Conservation (phyloP, 2,797 vertebrate genomes). For the Karalla daura region DNA sequence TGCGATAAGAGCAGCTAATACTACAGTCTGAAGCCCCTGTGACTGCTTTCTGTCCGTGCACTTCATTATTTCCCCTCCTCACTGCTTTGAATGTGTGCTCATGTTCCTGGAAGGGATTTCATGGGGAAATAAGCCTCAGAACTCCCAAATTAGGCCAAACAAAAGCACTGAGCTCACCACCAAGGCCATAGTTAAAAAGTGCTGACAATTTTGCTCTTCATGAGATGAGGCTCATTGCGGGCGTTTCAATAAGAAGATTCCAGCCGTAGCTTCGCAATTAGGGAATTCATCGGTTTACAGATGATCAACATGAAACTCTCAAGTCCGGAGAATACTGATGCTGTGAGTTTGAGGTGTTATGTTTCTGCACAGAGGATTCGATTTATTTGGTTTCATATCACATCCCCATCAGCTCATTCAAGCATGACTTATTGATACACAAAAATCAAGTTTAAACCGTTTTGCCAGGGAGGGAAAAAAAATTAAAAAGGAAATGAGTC, state of each 20-base stretch:
- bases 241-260: constrained; percentile 30
- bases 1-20: constrained; percentile 47
- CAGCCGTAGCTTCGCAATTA: constrained; percentile 43
- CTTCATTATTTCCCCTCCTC: constrained; percentile 63
- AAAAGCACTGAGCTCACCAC: constrained; percentile 48
- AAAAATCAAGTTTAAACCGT: constrained; percentile 38
- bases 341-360: not conserved
- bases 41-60: constrained; percentile 36
- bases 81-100: constrained; percentile 47
- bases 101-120: constrained; percentile 66
- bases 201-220: constrained; percentile 48
- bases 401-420: constrained; percentile 20
- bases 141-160: constrained; percentile 66
- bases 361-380: constrained; percentile 3
- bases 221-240: constrained; percentile 44
- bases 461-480: constrained; percentile 10
- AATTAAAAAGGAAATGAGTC: constrained; percentile 49
- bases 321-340: constrained; percentile 13
- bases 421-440: too few relatives aligned
- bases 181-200: constrained; percentile 34
- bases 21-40: constrained; percentile 19
- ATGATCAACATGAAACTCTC: constrained; percentile 14
- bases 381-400: constrained; percentile 39
- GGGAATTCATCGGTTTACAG: constrained; percentile 27
- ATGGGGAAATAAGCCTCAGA: constrained; percentile 50